Evolutionary conservation across 2,888 invertebrate genomes (phyloP).

Genomic region (Oscheius myriophilus): DNA sequence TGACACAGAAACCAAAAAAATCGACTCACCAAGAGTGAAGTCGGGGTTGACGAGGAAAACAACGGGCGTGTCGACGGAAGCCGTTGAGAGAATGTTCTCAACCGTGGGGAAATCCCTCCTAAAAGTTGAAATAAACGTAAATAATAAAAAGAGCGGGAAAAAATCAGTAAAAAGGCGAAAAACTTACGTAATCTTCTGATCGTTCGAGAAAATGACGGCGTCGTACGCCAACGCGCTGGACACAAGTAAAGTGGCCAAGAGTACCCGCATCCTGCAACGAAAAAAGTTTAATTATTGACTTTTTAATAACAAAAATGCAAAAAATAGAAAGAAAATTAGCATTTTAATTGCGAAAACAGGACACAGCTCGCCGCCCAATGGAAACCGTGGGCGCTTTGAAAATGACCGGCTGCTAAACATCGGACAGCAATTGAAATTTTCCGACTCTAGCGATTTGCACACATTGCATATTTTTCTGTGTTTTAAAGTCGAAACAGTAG

Average conservation of each 20-base stretch:
- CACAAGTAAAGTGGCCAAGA: conserved; percentile 40
- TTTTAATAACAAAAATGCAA: not conserved
- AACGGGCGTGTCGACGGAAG: conserved; percentile 47
- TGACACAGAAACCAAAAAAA: too few species aligned
- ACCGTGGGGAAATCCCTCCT: conserved; percentile 28
- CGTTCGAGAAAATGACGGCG: conserved; percentile 53
- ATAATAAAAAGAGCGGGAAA: not conserved
- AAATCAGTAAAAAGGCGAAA: not conserved
- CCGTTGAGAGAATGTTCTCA: conserved; percentile 37
- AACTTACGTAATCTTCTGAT: conserved; percentile 43
- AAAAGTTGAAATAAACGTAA: conserved; percentile 15
- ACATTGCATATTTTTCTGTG: too few species aligned
- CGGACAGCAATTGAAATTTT: too few species aligned
- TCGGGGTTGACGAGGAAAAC: conserved; percentile 55
- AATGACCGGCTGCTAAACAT: too few species aligned
- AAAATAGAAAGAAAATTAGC: not conserved
- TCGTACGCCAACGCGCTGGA: conserved; percentile 46
- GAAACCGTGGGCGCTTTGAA: too few species aligned
- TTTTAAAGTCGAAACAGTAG: not conserved
- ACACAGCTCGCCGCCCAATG: too few species aligned
- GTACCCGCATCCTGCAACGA: conserved; percentile 45
- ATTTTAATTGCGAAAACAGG: not conserved
- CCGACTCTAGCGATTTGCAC: too few species aligned
- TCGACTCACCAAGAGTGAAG: conserved; percentile 48
- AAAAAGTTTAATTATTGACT: not conserved